Evolutionary conservation across 2,888 invertebrate species (phyloP).

Genomic region (Cataglyphis rosenhaueri): DNA sequence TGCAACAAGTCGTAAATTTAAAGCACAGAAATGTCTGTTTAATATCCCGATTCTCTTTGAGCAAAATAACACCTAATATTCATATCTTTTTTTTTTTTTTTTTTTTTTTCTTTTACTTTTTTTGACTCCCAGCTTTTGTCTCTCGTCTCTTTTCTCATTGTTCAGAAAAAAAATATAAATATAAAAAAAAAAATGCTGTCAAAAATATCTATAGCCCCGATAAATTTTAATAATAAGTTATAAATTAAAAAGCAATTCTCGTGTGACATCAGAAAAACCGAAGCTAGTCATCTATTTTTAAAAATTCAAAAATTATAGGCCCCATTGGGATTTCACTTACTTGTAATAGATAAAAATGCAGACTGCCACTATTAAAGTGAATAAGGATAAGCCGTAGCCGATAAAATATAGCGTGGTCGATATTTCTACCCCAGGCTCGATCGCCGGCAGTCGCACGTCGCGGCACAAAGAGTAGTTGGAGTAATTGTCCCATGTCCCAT

Average conservation of each 20-base stretch:
- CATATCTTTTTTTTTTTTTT: background rate
- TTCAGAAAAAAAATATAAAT: background rate
- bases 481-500: conserved; percentile 94
- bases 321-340: conserved; percentile 86
- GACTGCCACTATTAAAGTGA: conserved; percentile 93
- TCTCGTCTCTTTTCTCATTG: background rate
- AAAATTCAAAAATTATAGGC: background rate
- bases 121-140: background rate
- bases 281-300: background rate
- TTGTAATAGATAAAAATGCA: conserved; percentile 96
- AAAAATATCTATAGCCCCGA: background rate
- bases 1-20: background rate
- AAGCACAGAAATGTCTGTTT: background rate
- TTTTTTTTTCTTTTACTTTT: background rate
- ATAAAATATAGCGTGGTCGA: conserved; percentile 93
- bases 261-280: background rate
- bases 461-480: conserved; percentile 91
- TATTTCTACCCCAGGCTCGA: conserved; percentile 88
- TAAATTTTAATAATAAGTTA: background rate
- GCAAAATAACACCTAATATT: background rate
- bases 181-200: background rate
- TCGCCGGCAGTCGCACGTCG: conserved; percentile 87
- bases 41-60: background rate
- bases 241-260: background rate
- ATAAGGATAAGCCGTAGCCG: conserved; percentile 94